Conservation (phyloP, 2,113 vertebrate species). For the Oreocharis arfaki region DNA sequence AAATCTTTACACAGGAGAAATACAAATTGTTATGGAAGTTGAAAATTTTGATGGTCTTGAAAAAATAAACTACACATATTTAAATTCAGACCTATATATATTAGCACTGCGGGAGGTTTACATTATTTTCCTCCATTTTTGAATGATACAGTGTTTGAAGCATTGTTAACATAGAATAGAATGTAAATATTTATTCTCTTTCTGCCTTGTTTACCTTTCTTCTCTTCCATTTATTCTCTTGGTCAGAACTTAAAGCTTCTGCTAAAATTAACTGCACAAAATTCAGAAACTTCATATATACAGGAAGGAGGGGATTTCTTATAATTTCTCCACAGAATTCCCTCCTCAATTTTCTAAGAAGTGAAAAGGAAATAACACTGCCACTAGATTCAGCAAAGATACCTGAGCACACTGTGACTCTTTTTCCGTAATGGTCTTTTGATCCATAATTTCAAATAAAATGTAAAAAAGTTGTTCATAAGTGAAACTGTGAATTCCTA, state of each 20-base stretch:
- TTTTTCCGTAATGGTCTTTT: background rate
- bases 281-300: background rate
- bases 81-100: background rate
- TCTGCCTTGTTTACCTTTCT: background rate
- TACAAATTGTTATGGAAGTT: background rate
- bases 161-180: background rate
- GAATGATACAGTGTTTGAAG: background rate
- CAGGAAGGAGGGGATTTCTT: accelerated
- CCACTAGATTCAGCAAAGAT: background rate
- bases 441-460: background rate
- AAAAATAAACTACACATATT: background rate
- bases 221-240: background rate
- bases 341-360: background rate
- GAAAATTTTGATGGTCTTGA: background rate
- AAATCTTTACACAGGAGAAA: background rate
- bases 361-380: background rate
- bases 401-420: background rate
- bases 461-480: background rate
- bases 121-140: background rate
- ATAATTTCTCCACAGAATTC: background rate
- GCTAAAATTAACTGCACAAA: background rate
- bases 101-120: background rate
- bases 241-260: background rate
- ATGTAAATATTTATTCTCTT: background rate
- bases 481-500: background rate